Conservation (phyloP, 2,797 vertebrate species). For the Sus cebifrons region DNA sequence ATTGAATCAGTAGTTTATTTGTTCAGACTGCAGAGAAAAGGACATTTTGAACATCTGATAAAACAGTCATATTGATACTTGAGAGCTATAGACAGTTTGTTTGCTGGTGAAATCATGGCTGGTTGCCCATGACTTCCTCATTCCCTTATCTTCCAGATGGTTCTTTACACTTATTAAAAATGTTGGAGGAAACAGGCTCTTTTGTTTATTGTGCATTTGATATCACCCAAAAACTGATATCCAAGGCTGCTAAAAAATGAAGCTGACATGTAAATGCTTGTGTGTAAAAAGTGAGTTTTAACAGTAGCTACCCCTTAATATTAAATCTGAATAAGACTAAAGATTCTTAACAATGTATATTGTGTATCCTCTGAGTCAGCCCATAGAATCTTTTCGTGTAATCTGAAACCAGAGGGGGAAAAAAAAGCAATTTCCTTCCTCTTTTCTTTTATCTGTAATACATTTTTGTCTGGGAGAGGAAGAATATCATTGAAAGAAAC, state of each 20-base stretch:
- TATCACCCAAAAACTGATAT: slow-evolving; percentile 6
- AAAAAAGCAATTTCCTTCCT: slow-evolving; percentile 66
- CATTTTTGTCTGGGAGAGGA: slow-evolving; percentile 65
- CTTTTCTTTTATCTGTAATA: slow-evolving; percentile 38
- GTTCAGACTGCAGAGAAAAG: background rate
- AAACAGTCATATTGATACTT: background rate
- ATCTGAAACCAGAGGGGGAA: slow-evolving; percentile 49
- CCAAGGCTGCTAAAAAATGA: background rate
- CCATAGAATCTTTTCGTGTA: background rate
- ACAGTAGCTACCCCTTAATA: background rate
- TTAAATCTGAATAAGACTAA: slow-evolving; percentile 68
- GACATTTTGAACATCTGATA: background rate
- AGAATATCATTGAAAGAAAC: slow-evolving; percentile 56
- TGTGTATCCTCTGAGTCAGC: slow-evolving; percentile 46
- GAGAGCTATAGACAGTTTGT: background rate
- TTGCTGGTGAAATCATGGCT: slow-evolving; percentile 19
- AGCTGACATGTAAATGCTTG: slow-evolving; percentile 49
- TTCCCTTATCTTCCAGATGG: background rate
- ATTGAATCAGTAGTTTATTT: background rate
- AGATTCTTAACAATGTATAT: slow-evolving; percentile 38
- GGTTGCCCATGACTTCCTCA: background rate
- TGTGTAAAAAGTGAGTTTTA: background rate
- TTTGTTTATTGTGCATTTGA: slow-evolving; percentile 21
- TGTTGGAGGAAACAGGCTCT: background rate
- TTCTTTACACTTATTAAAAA: background rate